These are phyloP conservation scores for Psylliodes chrysocephalus DNA, from an alignment of 2,888 invertebrate species.

Conservation along the genomic window DNA sequence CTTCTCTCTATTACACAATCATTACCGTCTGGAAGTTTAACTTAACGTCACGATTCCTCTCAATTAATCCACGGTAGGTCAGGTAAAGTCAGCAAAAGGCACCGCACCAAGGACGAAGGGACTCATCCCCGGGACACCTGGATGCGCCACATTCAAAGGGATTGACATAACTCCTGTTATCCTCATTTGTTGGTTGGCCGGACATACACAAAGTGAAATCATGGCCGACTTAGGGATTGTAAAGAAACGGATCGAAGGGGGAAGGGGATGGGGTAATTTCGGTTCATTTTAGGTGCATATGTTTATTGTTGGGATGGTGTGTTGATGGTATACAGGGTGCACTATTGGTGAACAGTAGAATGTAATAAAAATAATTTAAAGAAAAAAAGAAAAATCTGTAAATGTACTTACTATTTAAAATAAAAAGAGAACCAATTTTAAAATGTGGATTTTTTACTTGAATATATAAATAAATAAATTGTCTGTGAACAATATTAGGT, in stretches of 20 bases:
- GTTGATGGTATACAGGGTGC: constrained; percentile 12
- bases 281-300: constrained; percentile 54
- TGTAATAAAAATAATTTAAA: no score
- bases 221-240: constrained; percentile 54
- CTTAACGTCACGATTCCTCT: constrained; percentile 53
- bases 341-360: not conserved
- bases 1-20: constrained; percentile 44
- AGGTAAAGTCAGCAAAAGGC: constrained; percentile 52
- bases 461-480: no score
- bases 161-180: constrained; percentile 65
- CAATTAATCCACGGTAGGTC: constrained; percentile 50
- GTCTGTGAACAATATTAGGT: no score
- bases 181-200: constrained; percentile 63
- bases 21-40: constrained; percentile 45
- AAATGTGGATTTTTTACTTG: no score
- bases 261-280: constrained; percentile 54
- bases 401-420: no score
- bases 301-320: constrained; percentile 41
- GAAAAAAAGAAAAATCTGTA: no score
- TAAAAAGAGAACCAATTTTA: no score
- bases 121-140: constrained; percentile 55
- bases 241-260: constrained; percentile 43
- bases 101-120: constrained; percentile 24
- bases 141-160: constrained; percentile 59
- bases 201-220: constrained; percentile 55